Conservation (phyloP, 2,797 vertebrate species). For the Sebastes minor region DNA sequence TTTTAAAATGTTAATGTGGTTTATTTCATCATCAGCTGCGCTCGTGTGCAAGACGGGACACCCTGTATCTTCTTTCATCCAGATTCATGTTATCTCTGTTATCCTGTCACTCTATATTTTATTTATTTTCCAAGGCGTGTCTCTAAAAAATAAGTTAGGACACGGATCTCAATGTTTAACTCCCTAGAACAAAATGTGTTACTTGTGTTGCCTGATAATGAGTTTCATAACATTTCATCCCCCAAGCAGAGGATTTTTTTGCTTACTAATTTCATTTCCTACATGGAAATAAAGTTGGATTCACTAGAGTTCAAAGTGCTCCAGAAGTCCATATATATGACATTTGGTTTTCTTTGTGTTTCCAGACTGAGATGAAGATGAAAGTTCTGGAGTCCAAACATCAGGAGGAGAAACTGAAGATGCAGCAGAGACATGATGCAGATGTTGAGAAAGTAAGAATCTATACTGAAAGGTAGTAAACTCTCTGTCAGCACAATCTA, state of each 20-base stretch:
- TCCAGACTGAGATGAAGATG: constrained; percentile 88
- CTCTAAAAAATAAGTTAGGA: not conserved
- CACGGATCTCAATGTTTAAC: constrained; percentile 9
- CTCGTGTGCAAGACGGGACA: constrained; percentile 12
- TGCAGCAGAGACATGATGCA: constrained; percentile 92
- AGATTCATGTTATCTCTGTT: constrained; percentile 23
- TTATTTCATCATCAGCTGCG: constrained; percentile 54
- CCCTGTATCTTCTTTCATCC: constrained; percentile 31
- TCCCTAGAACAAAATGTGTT: constrained; percentile 4
- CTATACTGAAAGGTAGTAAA: not conserved
- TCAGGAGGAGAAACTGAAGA: constrained; percentile 92
- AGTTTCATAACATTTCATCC: not conserved
- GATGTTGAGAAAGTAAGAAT: constrained; percentile 92
- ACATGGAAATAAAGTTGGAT: not conserved
- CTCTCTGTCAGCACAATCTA: not conserved
- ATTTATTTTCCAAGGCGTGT: not conserved
- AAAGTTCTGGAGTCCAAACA: constrained; percentile 91
- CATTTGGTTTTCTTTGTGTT: constrained; percentile 23
- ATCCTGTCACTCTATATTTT: constrained; percentile 10
- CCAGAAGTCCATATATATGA: not conserved
- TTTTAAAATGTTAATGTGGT: constrained; percentile 63
- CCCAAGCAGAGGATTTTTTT: not conserved
- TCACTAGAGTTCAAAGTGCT: not conserved
- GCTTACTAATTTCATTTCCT: not conserved
- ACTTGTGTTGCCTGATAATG: not conserved